Percentiles rank a stretch among this genome's conserved stretches.
Conservation (phyloP, 2,888 invertebrate genomes). For the Lasioglossum oenotherae region DNA sequence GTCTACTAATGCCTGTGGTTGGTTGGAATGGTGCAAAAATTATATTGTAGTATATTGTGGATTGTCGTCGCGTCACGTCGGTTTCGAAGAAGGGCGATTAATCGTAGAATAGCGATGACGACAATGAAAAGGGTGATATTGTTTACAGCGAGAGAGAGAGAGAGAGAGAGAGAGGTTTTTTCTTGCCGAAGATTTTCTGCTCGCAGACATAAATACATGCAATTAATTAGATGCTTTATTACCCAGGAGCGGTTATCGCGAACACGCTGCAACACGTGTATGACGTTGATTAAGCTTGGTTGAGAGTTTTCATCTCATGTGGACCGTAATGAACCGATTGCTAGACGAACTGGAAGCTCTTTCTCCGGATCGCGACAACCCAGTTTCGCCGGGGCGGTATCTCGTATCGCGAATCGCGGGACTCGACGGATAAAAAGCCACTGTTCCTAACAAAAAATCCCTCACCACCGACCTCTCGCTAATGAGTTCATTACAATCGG, state of each 20-base stretch:
- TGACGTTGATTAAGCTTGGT: constrained; percentile 15
- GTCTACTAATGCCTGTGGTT: too few species aligned
- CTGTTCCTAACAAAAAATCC: constrained; percentile 29
- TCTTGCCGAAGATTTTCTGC: background rate
- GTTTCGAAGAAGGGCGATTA: background rate
- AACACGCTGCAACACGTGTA: background rate
- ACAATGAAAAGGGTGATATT: background rate
- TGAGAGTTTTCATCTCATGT: constrained; percentile 25
- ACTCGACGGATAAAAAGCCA: constrained; percentile 33
- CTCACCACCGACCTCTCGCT: constrained; percentile 28
- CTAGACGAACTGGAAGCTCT: constrained; percentile 35
- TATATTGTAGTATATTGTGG: background rate
- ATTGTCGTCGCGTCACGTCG: background rate
- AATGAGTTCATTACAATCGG: constrained; percentile 67
- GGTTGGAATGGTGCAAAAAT: too few species aligned
- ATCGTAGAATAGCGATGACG: background rate
- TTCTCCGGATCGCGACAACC: constrained; percentile 32
- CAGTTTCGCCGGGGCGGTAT: constrained; percentile 34
- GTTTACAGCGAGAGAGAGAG: background rate
- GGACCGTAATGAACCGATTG: constrained; percentile 41
- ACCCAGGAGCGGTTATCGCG: background rate
- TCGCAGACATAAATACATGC: background rate
- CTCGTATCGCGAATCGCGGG: background rate
- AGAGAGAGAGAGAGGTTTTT: background rate
- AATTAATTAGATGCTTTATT: constrained; percentile 18